These are phyloP conservation scores for Triplophysa tibetana DNA, from an alignment of 2,113 vertebrate species.

Conservation along the genomic window DNA sequence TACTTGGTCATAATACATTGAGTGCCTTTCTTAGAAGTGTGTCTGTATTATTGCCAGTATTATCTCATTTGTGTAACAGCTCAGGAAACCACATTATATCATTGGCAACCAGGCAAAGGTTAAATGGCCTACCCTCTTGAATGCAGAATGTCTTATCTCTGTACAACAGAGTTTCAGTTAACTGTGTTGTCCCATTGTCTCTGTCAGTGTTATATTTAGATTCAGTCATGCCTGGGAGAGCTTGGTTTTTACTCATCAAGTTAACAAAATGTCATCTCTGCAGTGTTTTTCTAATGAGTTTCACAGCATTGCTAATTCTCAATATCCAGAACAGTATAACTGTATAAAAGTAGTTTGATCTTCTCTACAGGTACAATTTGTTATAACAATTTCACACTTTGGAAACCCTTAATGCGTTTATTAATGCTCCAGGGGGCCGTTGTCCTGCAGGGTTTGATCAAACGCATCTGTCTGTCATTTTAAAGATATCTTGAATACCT, in stretches of 20 bases:
- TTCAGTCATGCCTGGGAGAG: not conserved
- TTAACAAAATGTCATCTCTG: conserved; percentile 2
- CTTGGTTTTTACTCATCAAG: not conserved
- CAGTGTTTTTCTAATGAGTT: not conserved
- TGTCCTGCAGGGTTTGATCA: no score
- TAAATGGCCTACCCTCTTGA: not conserved
- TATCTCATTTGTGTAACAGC: conserved; percentile 42
- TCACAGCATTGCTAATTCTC: not conserved
- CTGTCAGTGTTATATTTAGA: conserved; percentile 39
- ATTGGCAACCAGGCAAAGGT: not conserved
- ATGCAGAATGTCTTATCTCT: conserved; percentile 27
- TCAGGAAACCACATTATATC: conserved; percentile 60
- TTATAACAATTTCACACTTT: no score
- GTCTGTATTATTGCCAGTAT: not conserved
- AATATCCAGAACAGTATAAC: not conserved
- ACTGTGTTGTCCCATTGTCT: conserved; percentile 23
- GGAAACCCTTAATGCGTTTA: no score
- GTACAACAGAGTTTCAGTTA: conserved; percentile 22
- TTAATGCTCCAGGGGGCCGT: no score
- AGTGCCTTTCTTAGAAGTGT: not conserved
- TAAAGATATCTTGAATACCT: no score
- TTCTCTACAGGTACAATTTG: no score
- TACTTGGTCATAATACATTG: not conserved
- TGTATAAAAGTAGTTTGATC: no score
- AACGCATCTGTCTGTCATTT: no score